Base-by-base conservation (phyloP, 2,888 invertebrate genomes). In the Stenodera caucasica region DNA sequence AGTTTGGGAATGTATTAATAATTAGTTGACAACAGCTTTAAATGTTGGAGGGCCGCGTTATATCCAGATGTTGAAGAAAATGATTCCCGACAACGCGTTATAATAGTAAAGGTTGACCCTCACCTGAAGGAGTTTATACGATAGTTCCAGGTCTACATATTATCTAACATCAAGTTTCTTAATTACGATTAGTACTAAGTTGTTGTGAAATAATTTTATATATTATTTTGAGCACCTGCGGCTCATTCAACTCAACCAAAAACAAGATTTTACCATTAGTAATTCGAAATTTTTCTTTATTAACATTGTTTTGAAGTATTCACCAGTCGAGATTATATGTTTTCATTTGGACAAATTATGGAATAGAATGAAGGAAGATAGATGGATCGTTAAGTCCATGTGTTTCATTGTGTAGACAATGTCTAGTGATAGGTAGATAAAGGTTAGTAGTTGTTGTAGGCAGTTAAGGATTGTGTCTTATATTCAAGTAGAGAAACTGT, bases 41-140 rank as follows among this genome's bases (percentile, higher is more conserved):
- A 21, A 40, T 40, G 18, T 45, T 21, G 9, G 11, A 9, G 15
- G 2, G 3, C 18, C 37, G 9, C n/a, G n/a, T n/a, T n/a, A n/a
- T 5, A 21, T 45, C 45, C 45, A 45, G 45, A 45, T 45, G 45
- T 18, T 45, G 5, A 21, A 1, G 18, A 21, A 45, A 30, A 45
- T 51, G 63, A 58, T 58, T 45, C 57, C 50, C 3, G 55, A 55
- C 55, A 35, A 49, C 55, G 54, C 18, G 18, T 61, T 53, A 55
- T 63, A 66, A 67, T 61, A 63, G 58, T 57, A 65, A 59, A 63
- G 66, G 65, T 65, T 60, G 65, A 58, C 53, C 59, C 53, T 56
- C 65, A 64, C 61, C 62, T 64, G 67, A 60, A 33, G 49, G 29
- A 18, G 12, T 7, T 18, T 18, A 37, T 35, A 37, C 56, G 57